Evolutionary conservation across 2,888 invertebrate species (phyloP).

Genomic region (Brachyptera risi): DNA sequence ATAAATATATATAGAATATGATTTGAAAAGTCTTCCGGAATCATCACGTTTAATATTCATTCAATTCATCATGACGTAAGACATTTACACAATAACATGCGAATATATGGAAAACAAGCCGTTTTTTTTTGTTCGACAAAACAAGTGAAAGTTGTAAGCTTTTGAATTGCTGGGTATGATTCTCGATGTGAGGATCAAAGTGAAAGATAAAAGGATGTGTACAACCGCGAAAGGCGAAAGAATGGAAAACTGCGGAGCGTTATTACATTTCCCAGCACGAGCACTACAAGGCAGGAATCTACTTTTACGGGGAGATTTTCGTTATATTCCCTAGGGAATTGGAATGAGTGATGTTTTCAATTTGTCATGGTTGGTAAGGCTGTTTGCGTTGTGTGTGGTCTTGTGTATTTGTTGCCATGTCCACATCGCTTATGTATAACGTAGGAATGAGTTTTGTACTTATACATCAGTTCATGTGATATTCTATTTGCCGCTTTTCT

Average conservation of each 20-base stretch:
- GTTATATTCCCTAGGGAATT: conserved; percentile 5
- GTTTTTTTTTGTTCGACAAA: no score
- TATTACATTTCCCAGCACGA: conserved; percentile 8
- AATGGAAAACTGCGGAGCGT: not conserved
- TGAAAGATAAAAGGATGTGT: no score
- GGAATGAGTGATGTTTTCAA: conserved; percentile 19
- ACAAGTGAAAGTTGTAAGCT: no score
- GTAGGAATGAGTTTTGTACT: not conserved
- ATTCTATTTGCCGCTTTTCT: not conserved
- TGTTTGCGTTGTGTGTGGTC: conserved; percentile 2
- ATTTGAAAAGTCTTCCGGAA: no score
- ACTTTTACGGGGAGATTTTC: conserved; percentile 7
- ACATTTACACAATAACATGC: no score
- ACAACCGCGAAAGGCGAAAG: not conserved
- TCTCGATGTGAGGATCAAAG: no score
- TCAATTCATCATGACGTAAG: no score
- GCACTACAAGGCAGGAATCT: not conserved
- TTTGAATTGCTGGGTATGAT: no score
- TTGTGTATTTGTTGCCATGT: not conserved
- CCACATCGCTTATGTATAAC: conserved; percentile 2
- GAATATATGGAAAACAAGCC: no score
- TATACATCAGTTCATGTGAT: not conserved
- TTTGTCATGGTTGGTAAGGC: conserved; percentile 17
- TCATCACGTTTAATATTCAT: no score
- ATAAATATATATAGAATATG: no score